These are phyloP conservation scores for Drosophila birchii DNA, from an alignment of 2,888 invertebrate species.

Conservation along the genomic window DNA sequence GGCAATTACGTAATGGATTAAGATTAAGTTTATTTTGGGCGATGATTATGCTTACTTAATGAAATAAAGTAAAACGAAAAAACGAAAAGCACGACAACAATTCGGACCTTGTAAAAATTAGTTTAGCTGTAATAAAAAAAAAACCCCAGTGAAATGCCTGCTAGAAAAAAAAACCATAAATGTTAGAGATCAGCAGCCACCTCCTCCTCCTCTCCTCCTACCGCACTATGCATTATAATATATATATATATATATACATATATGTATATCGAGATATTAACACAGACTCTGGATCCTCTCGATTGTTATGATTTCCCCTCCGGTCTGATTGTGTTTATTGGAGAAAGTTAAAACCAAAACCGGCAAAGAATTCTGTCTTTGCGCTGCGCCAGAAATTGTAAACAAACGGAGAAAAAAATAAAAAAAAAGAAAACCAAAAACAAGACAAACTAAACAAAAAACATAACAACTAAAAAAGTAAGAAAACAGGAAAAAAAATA, in stretches of 20 bases:
- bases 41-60: slow-evolving; percentile 3
- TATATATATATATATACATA: not conserved
- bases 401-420: slow-evolving; percentile 3
- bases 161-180: slow-evolving; percentile 17
- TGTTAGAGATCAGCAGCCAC: slow-evolving; percentile 4
- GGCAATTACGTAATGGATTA: slow-evolving; percentile 62
- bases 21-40: slow-evolving; percentile 16
- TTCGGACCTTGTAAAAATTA: slow-evolving; percentile 33
- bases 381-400: slow-evolving; percentile 24
- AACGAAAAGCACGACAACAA: slow-evolving; percentile 4
- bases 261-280: slow-evolving; percentile 15
- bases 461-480: not conserved
- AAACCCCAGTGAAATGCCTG: slow-evolving; percentile 14
- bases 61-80: not conserved
- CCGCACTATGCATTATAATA: slow-evolving; percentile 17
- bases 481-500: slow-evolving; percentile 20
- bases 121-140: slow-evolving; percentile 19
- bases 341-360: slow-evolving; percentile 14
- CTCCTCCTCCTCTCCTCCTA: not conserved
- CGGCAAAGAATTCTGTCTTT: slow-evolving; percentile 1
- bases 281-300: slow-evolving; percentile 21
- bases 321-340: slow-evolving; percentile 26
- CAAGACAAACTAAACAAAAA: slow-evolving; percentile 3
- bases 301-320: slow-evolving; percentile 30
- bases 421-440: not conserved